Conservation (phyloP, 1,140 invertebrate species). For the Diabrotica virgifera region DNA sequence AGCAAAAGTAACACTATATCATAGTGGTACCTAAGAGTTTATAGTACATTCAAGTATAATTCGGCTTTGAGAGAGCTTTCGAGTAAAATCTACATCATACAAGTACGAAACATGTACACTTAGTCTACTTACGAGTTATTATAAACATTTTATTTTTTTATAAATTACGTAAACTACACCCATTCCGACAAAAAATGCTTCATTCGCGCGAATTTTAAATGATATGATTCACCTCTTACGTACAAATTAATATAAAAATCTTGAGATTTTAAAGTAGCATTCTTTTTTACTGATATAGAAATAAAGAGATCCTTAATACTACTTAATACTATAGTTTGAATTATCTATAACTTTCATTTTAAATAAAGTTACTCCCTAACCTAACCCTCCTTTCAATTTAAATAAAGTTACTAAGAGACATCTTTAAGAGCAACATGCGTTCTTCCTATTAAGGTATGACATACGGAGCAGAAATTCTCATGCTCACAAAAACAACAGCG, state of each 20-base stretch:
- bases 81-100: conserved; percentile 34
- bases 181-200: conserved; percentile 19
- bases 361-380: too few relatives aligned
- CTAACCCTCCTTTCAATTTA: too few relatives aligned
- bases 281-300: neutral
- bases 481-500: too few relatives aligned
- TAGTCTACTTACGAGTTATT: conserved; percentile 40
- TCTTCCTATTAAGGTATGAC: too few relatives aligned
- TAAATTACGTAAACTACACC: conserved; percentile 34
- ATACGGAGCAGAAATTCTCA: too few relatives aligned
- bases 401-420: too few relatives aligned
- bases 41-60: conserved; percentile 44
- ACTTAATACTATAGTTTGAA: too few relatives aligned
- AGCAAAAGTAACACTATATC: conserved; percentile 44
- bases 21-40: conserved; percentile 41
- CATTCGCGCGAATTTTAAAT: conserved; percentile 23
- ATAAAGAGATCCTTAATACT: too few relatives aligned
- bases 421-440: too few relatives aligned
- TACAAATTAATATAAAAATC: neutral
- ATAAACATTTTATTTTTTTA: conserved; percentile 35
- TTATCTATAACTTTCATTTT: too few relatives aligned
- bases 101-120: conserved; percentile 40
- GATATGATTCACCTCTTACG: conserved; percentile 22
- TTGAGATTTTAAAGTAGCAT: neutral
- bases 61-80: conserved; percentile 43